Evolutionary conservation across 2,888 invertebrate genomes (phyloP).

Genomic region (Homarus gammarus): DNA sequence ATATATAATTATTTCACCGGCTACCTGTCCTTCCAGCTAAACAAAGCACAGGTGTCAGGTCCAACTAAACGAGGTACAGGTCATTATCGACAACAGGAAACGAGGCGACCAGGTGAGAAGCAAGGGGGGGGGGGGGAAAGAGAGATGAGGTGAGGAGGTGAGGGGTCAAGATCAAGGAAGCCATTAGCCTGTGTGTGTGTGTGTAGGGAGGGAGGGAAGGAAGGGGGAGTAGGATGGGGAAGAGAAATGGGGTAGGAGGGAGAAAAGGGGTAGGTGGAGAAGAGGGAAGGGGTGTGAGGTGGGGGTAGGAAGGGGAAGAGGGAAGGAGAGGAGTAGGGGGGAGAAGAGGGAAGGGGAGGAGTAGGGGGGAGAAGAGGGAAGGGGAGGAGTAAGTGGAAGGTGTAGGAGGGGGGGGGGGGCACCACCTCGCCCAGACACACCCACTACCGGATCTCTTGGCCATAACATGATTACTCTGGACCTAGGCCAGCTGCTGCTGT

Average conservation of each 20-base stretch:
- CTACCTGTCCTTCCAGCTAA: no score
- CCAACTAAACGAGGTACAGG: no score
- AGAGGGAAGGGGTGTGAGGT: no score
- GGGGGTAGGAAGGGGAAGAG: no score
- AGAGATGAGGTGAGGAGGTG: not conserved
- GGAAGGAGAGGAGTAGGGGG: no score
- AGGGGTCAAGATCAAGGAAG: constrained; percentile 3
- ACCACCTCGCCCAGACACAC: not conserved
- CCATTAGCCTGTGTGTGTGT: not conserved
- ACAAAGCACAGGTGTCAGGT: no score
- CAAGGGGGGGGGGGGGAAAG: no score
- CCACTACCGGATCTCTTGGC: not conserved
- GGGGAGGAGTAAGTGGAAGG: no score
- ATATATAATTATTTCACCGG: no score
- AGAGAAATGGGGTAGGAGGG: not conserved
- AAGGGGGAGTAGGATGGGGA: no score
- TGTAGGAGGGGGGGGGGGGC: not conserved
- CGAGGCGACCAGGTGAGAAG: not conserved
- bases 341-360: no score
- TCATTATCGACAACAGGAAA: not conserved
- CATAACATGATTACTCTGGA: constrained; percentile 10
- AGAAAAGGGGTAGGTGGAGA: not conserved
- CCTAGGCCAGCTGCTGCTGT: constrained; percentile 6
- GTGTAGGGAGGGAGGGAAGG: no score
- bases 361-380: not conserved